These are phyloP conservation scores for Ochropleura plecta DNA, from an alignment of 2,888 invertebrate genomes.

Conservation along the genomic window DNA sequence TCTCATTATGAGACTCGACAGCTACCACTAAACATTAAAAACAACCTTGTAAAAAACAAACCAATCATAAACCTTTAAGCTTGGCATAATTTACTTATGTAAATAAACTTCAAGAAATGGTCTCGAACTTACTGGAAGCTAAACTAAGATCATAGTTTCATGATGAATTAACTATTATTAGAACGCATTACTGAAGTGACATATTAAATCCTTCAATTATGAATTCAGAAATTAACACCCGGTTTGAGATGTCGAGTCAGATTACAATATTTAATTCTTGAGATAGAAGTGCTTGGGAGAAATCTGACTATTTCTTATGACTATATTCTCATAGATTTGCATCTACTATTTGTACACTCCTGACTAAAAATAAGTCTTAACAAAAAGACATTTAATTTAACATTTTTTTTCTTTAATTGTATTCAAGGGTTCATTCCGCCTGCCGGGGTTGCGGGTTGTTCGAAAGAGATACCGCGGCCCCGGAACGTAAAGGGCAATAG, in stretches of 20 bases:
- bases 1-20: not conserved
- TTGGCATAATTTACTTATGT: not conserved
- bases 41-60: not conserved
- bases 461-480: too few species aligned
- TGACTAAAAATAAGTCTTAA: not conserved
- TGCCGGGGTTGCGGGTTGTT: too few species aligned
- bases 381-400: too few species aligned
- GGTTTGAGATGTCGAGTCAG: conserved; percentile 35
- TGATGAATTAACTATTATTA: conserved; percentile 27
- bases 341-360: not conserved
- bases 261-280: conserved; percentile 41
- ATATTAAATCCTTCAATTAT: conserved; percentile 48
- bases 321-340: not conserved
- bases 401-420: too few species aligned
- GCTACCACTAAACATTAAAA: not conserved
- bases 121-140: not conserved
- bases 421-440: too few species aligned
- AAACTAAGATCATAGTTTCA: conserved; percentile 25
- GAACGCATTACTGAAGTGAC: conserved; percentile 30
- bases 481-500: too few species aligned
- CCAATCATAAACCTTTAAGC: not conserved
- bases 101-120: conserved; percentile 2
- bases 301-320: not conserved
- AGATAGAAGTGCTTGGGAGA: not conserved
- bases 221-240: conserved; percentile 58